Percentiles rank a stretch among this genome's conserved stretches.
These are phyloP conservation scores for Gobio occitaniae DNA, from an alignment of 2,797 vertebrate genomes.

Conservation along the genomic window DNA sequence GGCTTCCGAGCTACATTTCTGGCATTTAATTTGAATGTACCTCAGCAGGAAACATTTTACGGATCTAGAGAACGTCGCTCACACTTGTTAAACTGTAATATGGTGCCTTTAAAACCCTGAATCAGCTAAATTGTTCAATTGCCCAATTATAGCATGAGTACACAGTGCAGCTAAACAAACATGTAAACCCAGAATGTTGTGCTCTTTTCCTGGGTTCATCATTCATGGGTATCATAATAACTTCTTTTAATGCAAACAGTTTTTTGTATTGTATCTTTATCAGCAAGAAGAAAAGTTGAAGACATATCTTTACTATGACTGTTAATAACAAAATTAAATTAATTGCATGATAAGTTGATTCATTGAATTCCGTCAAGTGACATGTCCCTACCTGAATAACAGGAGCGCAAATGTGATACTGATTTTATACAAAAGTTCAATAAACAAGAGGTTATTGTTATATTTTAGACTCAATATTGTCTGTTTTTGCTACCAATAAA, in stretches of 20 bases:
- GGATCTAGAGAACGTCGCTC: conserved; percentile 7
- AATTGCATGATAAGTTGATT: too few species aligned
- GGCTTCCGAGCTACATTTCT: not conserved
- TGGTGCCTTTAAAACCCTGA: conserved; percentile 25
- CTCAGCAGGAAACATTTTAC: conserved; percentile 39
- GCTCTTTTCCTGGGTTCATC: not conserved
- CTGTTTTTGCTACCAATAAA: too few species aligned
- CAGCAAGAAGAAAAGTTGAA: not conserved
- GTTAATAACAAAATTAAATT: not conserved
- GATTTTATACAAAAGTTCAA: too few species aligned
- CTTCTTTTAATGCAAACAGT: not conserved
- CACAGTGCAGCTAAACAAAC: not conserved
- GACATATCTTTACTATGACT: not conserved
- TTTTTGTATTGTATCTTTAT: not conserved
- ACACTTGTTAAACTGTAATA: conserved; percentile 26
- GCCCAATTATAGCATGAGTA: not conserved
- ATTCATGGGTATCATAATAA: not conserved
- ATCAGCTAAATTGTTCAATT: conserved; percentile 24
- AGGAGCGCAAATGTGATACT: too few species aligned
- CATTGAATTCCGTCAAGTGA: too few species aligned
- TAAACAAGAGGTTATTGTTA: too few species aligned
- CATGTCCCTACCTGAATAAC: too few species aligned
- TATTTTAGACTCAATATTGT: too few species aligned
- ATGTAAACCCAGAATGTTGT: not conserved
- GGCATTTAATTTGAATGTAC: conserved; percentile 21